A percentile compares a stretch with the other conserved stretches of the same genome.
Evolutionary conservation across 2,113 vertebrate species (phyloP).

Genomic region (Forbesichthys agassizii): DNA sequence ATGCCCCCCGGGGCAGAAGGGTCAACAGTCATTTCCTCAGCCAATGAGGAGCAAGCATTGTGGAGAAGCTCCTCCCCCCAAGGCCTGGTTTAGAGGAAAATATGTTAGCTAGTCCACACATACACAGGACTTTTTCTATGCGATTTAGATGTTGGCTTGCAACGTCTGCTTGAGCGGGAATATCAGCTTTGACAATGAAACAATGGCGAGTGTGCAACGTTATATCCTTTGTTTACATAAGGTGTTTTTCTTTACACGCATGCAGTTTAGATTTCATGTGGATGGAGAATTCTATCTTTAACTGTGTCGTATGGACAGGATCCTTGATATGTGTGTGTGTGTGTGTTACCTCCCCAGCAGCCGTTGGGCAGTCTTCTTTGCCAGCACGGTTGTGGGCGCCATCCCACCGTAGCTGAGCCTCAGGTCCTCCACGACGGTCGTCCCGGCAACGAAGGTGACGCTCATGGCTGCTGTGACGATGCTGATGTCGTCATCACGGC

Average conservation of each 20-base stretch:
- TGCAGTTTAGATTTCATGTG: no score
- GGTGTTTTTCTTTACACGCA: no score
- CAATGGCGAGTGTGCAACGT: no score
- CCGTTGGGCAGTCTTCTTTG: constrained; percentile 73
- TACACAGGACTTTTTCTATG: no score
- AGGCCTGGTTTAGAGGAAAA: constrained; percentile 60
- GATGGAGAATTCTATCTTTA: no score
- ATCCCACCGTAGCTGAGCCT: constrained; percentile 91
- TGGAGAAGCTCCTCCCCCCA: constrained; percentile 89
- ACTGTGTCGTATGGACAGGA: no score
- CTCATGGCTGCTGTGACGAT: constrained; percentile 92
- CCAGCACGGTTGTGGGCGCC: constrained; percentile 85
- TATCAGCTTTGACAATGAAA: no score
- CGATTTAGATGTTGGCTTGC: no score
- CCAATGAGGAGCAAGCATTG: constrained; percentile 80
- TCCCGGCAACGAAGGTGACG: constrained; percentile 79
- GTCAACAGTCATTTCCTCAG: constrained; percentile 82
- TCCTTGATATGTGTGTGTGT: neutral
- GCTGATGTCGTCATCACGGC: constrained; percentile 94
- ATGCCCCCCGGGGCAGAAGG: constrained; percentile 87
- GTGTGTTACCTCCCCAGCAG: constrained; percentile 79
- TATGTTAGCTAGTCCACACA: no score
- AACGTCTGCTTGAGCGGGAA: no score
- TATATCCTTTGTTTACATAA: no score
- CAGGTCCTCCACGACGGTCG: constrained; percentile 74